phyloP scores from a whole-genome alignment of 2,113 vertebrate genomes.

The Junco hyemalis region DNA sequence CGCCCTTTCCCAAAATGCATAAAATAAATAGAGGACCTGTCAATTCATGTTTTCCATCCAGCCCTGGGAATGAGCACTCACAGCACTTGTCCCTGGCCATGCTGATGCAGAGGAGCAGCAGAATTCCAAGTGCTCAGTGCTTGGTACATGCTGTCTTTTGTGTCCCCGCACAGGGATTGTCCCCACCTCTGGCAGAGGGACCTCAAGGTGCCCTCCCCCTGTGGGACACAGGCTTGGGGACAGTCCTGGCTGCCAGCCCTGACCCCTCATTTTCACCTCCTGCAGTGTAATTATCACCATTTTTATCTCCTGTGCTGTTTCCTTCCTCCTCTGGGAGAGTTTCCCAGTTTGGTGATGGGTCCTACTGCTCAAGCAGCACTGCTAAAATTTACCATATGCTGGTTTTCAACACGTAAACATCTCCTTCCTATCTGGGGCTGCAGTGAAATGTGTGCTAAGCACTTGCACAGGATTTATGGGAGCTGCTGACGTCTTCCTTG shows the following conservation, averaged over 20 bases:
- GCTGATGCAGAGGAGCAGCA: neutral
- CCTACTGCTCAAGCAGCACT: neutral
- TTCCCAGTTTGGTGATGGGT: neutral
- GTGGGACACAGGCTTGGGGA: neutral
- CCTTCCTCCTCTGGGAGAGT: neutral
- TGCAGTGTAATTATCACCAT: neutral
- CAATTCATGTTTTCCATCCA: neutral
- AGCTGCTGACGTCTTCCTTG: neutral
- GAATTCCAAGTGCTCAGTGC: neutral
- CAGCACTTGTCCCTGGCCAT: neutral
- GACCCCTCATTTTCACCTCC: neutral
- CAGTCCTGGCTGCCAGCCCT: neutral
- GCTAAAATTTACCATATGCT: slow-evolving; percentile 35
- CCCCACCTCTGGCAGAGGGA: neutral
- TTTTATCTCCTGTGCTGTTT: neutral
- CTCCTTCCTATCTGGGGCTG: neutral
- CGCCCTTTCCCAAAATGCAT: neutral
- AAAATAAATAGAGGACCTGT: neutral
- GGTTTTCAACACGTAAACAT: slow-evolving; percentile 51
- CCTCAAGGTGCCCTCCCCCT: fast-evolving
- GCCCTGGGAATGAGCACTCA: neutral
- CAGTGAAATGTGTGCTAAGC: neutral
- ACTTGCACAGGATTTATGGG: neutral
- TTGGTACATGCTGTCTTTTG: fast-evolving
- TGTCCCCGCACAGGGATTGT: neutral